A percentile compares a stretch with the other conserved stretches of the same genome.
Evolutionary conservation across 2,888 invertebrate species (phyloP).

Genomic region (Drosophila mimetica): DNA sequence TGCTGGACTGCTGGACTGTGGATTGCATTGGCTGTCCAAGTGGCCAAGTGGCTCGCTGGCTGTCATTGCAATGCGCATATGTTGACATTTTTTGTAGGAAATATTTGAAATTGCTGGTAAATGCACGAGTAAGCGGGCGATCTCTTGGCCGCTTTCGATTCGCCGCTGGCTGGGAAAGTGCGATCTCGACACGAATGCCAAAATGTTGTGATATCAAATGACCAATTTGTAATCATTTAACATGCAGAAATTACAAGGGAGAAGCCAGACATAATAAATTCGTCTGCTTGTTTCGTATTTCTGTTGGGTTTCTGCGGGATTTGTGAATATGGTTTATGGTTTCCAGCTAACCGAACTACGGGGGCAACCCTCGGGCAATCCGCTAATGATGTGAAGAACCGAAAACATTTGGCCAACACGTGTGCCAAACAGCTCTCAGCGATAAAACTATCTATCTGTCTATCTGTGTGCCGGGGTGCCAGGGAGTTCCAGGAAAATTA

Average conservation of each 20-base stretch:
- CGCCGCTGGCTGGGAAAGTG: slow-evolving; percentile 56
- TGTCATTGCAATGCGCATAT: slow-evolving; percentile 73
- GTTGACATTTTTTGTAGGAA: slow-evolving; percentile 70
- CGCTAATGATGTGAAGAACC: slow-evolving; percentile 43
- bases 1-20: slow-evolving; percentile 46
- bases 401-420: slow-evolving; percentile 53
- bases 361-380: slow-evolving; percentile 46
- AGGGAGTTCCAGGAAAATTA: slow-evolving; percentile 14
- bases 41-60: slow-evolving; percentile 43
- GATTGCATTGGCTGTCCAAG: slow-evolving; percentile 14
- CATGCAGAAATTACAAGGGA: slow-evolving; percentile 43
- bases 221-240: slow-evolving; percentile 71
- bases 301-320: slow-evolving; percentile 22
- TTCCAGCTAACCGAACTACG: slow-evolving; percentile 18
- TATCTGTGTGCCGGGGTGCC: not conserved
- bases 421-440: slow-evolving; percentile 14
- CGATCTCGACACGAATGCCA: slow-evolving; percentile 58
- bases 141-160: slow-evolving; percentile 30
- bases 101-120: slow-evolving; percentile 71
- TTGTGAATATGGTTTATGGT: slow-evolving; percentile 15
- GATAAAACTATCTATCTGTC: not conserved
- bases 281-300: slow-evolving; percentile 26
- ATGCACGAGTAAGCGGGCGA: slow-evolving; percentile 61
- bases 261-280: slow-evolving; percentile 21
- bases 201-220: slow-evolving; percentile 61